Percentiles rank a stretch among this genome's conserved stretches.
Conservation (phyloP, 1,140 invertebrate genomes). For the Maconellicoccus hirsutus region DNA sequence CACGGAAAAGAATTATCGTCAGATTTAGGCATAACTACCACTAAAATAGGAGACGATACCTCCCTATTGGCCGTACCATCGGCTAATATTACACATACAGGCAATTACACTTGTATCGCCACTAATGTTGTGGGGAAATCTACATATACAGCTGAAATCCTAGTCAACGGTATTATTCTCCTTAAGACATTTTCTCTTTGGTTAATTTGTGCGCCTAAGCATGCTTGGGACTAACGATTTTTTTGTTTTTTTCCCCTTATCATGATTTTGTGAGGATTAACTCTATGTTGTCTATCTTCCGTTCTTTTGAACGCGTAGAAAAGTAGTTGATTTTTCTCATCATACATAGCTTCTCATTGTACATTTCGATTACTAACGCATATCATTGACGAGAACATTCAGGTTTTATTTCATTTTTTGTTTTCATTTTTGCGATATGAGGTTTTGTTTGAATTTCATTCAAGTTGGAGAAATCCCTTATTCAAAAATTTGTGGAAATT, state of each 20-base stretch:
- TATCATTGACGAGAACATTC: too few species aligned
- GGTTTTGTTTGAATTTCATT: too few species aligned
- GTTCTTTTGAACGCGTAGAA: neutral
- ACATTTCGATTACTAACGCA: too few species aligned
- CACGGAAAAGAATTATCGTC: slow-evolving; percentile 36
- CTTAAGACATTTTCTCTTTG: slow-evolving; percentile 23
- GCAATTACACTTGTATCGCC: slow-evolving; percentile 50
- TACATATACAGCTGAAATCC: slow-evolving; percentile 27
- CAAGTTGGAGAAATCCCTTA: too few species aligned
- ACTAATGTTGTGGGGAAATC: slow-evolving; percentile 52
- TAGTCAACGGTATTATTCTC: slow-evolving; percentile 30
- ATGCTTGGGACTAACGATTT: slow-evolving; percentile 3
- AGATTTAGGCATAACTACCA: slow-evolving; percentile 20
- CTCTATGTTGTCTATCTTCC: neutral
- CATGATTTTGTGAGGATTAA: neutral
- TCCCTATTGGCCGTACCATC: slow-evolving; percentile 35
- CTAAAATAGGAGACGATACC: slow-evolving; percentile 25
- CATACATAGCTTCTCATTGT: neutral
- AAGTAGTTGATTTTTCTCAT: neutral
- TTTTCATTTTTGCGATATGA: neutral
- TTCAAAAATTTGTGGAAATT: too few species aligned
- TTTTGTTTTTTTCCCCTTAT: neutral
- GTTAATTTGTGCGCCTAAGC: neutral
- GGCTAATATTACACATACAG: slow-evolving; percentile 43
- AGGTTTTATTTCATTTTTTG: neutral